Evolutionary conservation across 2,113 vertebrate genomes (phyloP).

Genomic region (Nycticorax nycticorax): DNA sequence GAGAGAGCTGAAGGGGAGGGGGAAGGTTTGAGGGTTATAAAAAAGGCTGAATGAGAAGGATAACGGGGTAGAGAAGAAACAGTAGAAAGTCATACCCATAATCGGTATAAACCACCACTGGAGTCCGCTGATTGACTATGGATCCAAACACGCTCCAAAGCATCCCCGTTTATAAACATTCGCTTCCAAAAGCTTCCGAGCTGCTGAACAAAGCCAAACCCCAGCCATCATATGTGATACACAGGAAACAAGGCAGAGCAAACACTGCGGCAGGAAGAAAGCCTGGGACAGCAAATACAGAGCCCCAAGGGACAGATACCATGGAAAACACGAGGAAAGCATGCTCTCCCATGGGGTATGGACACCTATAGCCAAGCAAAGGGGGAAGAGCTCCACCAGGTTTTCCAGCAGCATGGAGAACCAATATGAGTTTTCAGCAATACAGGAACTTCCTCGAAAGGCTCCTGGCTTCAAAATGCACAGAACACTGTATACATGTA

Average conservation of each 20-base stretch:
- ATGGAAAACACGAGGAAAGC: not conserved
- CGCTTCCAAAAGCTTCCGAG: constrained; percentile 38
- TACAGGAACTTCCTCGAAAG: not conserved
- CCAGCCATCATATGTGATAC: not conserved
- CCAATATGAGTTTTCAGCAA: not conserved
- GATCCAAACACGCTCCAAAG: not conserved
- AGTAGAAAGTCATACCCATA: not conserved
- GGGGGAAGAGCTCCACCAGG: not conserved
- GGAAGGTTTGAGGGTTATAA: not conserved
- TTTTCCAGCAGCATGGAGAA: not conserved
- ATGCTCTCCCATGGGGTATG: fast-evolving
- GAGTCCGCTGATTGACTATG: not conserved
- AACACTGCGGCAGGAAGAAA: not conserved
- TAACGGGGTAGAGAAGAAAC: not conserved
- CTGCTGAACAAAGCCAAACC: constrained; percentile 13
- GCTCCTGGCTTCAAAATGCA: not conserved
- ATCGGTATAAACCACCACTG: not conserved
- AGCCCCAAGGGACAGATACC: not conserved
- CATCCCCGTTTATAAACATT: constrained; percentile 29
- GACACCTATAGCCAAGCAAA: not conserved
- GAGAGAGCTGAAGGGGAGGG: not conserved
- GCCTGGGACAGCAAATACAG: not conserved
- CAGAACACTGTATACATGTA: not conserved
- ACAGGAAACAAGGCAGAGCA: constrained; percentile 1
- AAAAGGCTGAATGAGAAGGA: not conserved